Conservation (phyloP, 2,113 vertebrate genomes). For the Cynoglossus semilaevis region DNA sequence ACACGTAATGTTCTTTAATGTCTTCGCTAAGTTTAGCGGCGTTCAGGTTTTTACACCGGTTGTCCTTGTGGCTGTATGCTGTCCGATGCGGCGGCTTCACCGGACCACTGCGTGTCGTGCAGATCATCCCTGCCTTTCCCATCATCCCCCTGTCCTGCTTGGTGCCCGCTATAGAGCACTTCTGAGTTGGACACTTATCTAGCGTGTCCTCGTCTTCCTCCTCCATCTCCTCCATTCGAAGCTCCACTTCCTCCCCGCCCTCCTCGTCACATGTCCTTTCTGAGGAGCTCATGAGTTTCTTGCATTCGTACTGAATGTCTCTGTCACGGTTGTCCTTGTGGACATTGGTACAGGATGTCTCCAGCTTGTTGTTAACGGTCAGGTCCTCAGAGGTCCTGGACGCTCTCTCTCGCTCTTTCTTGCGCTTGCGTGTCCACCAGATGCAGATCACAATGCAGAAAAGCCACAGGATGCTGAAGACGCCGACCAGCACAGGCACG, state of each 20-base stretch:
- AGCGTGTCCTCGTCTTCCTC: conserved; percentile 56
- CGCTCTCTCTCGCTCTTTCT: conserved; percentile 87
- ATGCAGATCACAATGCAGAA: conserved; percentile 86
- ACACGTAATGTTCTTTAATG: conserved; percentile 78
- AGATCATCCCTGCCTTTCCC: conserved; percentile 58
- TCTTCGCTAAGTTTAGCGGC: conserved; percentile 74
- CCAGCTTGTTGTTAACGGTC: conserved; percentile 90
- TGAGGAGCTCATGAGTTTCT: conserved; percentile 83
- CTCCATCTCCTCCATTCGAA: conserved; percentile 58
- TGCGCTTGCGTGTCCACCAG: conserved; percentile 91
- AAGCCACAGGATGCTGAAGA: conserved; percentile 89
- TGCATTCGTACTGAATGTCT: conserved; percentile 84
- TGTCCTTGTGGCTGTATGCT: conserved; percentile 86
- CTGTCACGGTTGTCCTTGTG: conserved; percentile 80
- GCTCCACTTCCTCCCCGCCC: conserved; percentile 76
- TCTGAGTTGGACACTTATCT: conserved; percentile 82
- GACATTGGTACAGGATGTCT: conserved; percentile 76
- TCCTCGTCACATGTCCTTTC: conserved; percentile 86
- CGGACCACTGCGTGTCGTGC: conserved; percentile 72
- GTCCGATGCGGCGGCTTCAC: conserved; percentile 82
- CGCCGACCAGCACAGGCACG: conserved; percentile 81
- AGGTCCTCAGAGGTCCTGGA: conserved; percentile 73
- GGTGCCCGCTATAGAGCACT: conserved; percentile 64
- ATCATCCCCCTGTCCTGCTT: conserved; percentile 69
- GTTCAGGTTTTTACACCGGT: conserved; percentile 85